Base-by-base conservation (phyloP, 35 echinoderm and acorn worm species). In the Stichopus chloronotus region DNA sequence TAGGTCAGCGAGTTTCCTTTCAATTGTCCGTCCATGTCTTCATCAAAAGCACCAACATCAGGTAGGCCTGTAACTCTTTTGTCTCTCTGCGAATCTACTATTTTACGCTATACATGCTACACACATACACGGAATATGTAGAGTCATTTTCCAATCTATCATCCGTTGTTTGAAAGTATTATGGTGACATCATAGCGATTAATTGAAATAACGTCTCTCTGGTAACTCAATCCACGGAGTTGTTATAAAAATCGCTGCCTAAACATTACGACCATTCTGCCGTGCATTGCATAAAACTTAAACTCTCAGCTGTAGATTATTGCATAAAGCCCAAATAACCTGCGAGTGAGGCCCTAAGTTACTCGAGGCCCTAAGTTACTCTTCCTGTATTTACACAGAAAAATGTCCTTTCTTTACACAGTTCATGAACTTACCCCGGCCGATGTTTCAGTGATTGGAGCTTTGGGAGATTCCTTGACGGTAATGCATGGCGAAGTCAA, bases 391-490 rank as follows among this genome's bases (percentile, higher is more conserved):
- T 52, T 81, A 8, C 30, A 87, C 7, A 9, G 56, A 56, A 17
- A 58, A 53, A 23, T 61, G 22, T 21, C n/a, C 16, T 60, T 79
- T 94, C 59, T n/a, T n/a, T 11, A 19, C 61, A 72, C 86, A 94
- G 93, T 94, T 57, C 93, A 94, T 63, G 57, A 87, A 78, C 93
- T 94, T 20, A 83, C 79, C 2, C 92, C 93, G 13, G 84, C 84
- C 1, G 93, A 94, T 81, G 79, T 94, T 7, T 57, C 61, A 5
- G 86, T 94, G 16, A 55, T 94, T 25, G 93, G 93, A 16, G 93
- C 93, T 9, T 25, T 94, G 9, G 93, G 93, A 56, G 93, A 94
- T 59, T 94, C 93, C 43, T 81, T 94, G 63, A 94, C 93, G 53
- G 93, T 94, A 59, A 94, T 86, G 61, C 5, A 85, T 85, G 7